Base-by-base conservation (phyloP, 2,113 vertebrate species). In the Callionymus lyra region DNA sequence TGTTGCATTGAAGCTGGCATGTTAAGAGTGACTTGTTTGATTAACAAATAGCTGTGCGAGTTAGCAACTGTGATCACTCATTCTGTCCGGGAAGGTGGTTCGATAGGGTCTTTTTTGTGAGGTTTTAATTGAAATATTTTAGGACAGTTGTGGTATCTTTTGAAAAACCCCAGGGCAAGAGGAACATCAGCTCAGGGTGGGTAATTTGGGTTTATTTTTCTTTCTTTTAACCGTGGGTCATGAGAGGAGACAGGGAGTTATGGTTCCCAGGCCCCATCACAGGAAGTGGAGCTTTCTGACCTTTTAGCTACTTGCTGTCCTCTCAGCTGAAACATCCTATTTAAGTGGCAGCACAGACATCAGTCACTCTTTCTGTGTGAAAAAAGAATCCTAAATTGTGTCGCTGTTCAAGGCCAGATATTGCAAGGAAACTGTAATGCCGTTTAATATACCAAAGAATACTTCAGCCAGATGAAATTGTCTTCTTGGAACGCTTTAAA, bases 241-340 rank as follows among this genome's bases (percentile, higher is more conserved):
- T 36, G 53, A 50, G 16, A 60, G 21, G 14, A 51, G 50, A 61
- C 39, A 43, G 34, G 42, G 47, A 63, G 49, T 40, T 38, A 16
- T 67, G 64, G 69, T 86, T 87, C 82, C 74, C 82, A 86, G 76
- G 83, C 81, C 57, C 79, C 38, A 13, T 73, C 54, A 59, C 70
- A 84, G 85, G 80, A 86, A 87, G 78, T 75, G 42, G 64, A 80
- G 82, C 74, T 79, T 81, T 77, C 54, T 84, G 80, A 84, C 84
- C 82, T 62, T 48, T 33, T 18, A 57, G 60, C 63, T 58, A 75
- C 70, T 75, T 79, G 73, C 76, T 77, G 79, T 71, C 68, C 67
- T 71, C 80, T 81, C 70, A 52, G 35, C 21, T 27, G 21, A 27
- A 27, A 27, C 21, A 27, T 27, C 21, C 21, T 8, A 27, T 27